Evolutionary conservation across 2,888 invertebrate species (phyloP).

Genomic region (Sceliomorpha sp.): DNA sequence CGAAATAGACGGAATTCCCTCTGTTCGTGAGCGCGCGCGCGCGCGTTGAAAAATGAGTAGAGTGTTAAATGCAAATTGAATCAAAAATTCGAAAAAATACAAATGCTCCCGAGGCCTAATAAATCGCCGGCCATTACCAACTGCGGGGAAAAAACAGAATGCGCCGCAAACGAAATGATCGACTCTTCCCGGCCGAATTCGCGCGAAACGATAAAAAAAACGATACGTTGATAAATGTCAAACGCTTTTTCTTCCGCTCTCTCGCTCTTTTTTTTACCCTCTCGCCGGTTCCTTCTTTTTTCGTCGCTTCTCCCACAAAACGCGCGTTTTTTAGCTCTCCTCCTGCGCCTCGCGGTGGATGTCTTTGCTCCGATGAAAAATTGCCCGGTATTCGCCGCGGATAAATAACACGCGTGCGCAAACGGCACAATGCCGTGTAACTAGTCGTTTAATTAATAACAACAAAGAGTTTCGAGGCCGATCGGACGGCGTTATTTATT

Average conservation of each 20-base stretch:
- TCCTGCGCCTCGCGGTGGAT: too few species aligned
- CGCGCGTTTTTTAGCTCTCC: too few species aligned
- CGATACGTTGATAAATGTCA: slow-evolving; percentile 39
- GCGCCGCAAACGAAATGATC: neutral
- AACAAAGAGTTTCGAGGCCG: slow-evolving; percentile 14
- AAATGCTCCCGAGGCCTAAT: slow-evolving; percentile 25
- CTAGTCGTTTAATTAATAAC: slow-evolving; percentile 45
- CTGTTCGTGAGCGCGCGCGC: too few species aligned
- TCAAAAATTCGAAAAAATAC: slow-evolving; percentile 49
- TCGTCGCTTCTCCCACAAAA: too few species aligned
- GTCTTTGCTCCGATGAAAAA: slow-evolving; percentile 21
- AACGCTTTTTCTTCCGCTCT: slow-evolving; percentile 21
- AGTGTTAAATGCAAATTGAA: slow-evolving; percentile 56
- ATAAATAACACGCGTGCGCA: neutral
- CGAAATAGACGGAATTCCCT: slow-evolving; percentile 49
- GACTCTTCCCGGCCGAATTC: slow-evolving; percentile 18
- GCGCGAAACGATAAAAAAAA: slow-evolving; percentile 49
- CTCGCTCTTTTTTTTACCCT: slow-evolving; percentile 15
- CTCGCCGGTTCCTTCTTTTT: neutral
- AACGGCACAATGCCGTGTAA: slow-evolving; percentile 27
- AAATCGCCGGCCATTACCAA: slow-evolving; percentile 47
- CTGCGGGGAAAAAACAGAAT: neutral
- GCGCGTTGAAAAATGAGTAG: slow-evolving; percentile 50
- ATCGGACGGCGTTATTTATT: too few species aligned
- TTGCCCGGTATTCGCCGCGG: slow-evolving; percentile 14